Conservation (phyloP, 2,113 vertebrate species). For the Odontesthes bonariensis region DNA sequence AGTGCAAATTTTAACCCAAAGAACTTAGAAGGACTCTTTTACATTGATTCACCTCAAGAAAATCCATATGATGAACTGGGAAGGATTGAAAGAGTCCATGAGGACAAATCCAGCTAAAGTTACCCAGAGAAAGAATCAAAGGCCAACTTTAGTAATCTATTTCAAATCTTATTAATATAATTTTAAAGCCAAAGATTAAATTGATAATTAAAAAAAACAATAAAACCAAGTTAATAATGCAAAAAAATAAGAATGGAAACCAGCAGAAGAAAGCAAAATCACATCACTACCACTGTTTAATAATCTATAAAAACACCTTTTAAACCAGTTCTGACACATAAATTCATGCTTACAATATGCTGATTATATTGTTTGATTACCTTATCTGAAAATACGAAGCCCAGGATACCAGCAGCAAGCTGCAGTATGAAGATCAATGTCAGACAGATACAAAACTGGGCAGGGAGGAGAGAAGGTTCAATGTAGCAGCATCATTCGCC, state of each 20-base stretch:
- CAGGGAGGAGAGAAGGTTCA: not conserved
- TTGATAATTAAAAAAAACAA: not conserved
- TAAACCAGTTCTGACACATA: not conserved
- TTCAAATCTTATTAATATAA: too few species aligned
- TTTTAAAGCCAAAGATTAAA: not conserved
- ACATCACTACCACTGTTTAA: not conserved
- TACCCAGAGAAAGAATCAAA: not conserved
- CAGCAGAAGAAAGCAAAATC: not conserved
- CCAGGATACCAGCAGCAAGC: conserved; percentile 87
- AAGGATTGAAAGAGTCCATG: too few species aligned
- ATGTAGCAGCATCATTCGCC: not conserved
- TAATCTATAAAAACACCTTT: not conserved
- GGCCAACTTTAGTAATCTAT: not conserved
- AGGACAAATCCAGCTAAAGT: not conserved
- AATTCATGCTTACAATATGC: not conserved
- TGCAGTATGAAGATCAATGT: conserved; percentile 92
- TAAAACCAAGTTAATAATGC: too few species aligned
- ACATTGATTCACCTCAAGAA: too few species aligned
- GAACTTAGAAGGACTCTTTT: too few species aligned
- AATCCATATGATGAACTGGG: too few species aligned
- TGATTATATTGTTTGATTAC: conserved; percentile 66
- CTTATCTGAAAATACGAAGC: conserved; percentile 93
- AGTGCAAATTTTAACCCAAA: too few species aligned
- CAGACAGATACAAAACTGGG: conserved; percentile 90
- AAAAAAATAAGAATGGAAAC: too few species aligned